Conservation (phyloP, 2,888 invertebrate species). For the Habroteleia sp. region DNA sequence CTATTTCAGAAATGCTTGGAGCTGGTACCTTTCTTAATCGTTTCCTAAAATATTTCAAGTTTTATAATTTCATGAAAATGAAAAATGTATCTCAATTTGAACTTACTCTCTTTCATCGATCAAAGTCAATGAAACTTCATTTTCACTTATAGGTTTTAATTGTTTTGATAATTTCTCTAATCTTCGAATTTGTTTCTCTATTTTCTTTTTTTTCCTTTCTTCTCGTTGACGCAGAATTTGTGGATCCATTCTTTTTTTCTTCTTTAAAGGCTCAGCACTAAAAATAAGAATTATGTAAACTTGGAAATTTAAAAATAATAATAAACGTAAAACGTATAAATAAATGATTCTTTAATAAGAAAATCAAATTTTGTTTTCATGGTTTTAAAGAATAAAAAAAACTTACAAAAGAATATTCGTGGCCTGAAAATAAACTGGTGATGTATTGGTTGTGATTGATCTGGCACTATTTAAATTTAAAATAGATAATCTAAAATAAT, state of each 20-base stretch:
- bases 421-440: slow-evolving; percentile 75
- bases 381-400: background rate
- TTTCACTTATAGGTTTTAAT: slow-evolving; percentile 94
- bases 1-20: no score
- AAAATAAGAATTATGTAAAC: background rate
- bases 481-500: slow-evolving; percentile 65
- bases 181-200: slow-evolving; percentile 93
- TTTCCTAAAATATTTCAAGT: no score
- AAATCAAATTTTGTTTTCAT: no score
- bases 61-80: no score
- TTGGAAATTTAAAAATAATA: background rate
- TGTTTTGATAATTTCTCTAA: slow-evolving; percentile 91
- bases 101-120: slow-evolving; percentile 85
- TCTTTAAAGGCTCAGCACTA: slow-evolving; percentile 94
- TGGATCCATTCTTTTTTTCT: slow-evolving; percentile 93
- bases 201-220: slow-evolving; percentile 89
- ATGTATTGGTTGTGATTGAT: slow-evolving; percentile 72
- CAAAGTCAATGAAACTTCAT: slow-evolving; percentile 87
- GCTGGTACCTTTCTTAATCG: no score
- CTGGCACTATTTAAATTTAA: slow-evolving; percentile 67
- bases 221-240: slow-evolving; percentile 90
- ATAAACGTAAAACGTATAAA: no score
- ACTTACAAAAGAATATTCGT: slow-evolving; percentile 79
- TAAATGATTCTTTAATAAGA: no score
- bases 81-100: no score